Percentiles rank a stretch among this genome's conserved stretches.
Evolutionary conservation across 1,140 invertebrate genomes (phyloP).

Genomic region (Eufriesea mexicana): DNA sequence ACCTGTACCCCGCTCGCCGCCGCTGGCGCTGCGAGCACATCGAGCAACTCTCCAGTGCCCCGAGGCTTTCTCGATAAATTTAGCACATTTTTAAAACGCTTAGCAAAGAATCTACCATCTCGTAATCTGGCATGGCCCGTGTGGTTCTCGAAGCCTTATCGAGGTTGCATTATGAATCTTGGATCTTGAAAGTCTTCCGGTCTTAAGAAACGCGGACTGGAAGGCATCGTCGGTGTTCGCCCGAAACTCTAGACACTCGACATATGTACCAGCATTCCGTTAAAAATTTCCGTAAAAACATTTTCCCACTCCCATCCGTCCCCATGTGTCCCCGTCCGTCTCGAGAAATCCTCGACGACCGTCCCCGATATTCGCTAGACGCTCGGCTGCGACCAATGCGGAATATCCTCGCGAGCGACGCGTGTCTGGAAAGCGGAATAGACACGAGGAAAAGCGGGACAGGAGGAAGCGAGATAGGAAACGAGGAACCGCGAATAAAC

Average conservation of each 20-base stretch:
- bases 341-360: accelerated
- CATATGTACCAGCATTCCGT: not conserved
- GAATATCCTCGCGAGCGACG: not conserved
- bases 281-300: not conserved
- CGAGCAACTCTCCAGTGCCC: not conserved
- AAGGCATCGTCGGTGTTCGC: too few species aligned
- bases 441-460: not conserved
- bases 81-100: not conserved
- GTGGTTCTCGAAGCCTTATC: conserved; percentile 29
- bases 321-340: too few species aligned
- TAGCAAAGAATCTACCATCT: not conserved
- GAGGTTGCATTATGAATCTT: not conserved
- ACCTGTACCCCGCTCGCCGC: not conserved
- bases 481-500: conserved; percentile 57
- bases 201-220: conserved; percentile 7
- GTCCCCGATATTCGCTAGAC: not conserved
- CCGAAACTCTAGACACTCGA: not conserved
- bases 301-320: too few species aligned
- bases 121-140: not conserved
- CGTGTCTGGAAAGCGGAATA: not conserved
- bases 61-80: not conserved
- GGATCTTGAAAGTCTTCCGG: conserved; percentile 35
- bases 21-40: not conserved
- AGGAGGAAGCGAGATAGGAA: conserved; percentile 28
- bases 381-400: not conserved